Evolutionary conservation across 2,113 vertebrate genomes (phyloP).

Genomic region (Coregonus clupeaformis): DNA sequence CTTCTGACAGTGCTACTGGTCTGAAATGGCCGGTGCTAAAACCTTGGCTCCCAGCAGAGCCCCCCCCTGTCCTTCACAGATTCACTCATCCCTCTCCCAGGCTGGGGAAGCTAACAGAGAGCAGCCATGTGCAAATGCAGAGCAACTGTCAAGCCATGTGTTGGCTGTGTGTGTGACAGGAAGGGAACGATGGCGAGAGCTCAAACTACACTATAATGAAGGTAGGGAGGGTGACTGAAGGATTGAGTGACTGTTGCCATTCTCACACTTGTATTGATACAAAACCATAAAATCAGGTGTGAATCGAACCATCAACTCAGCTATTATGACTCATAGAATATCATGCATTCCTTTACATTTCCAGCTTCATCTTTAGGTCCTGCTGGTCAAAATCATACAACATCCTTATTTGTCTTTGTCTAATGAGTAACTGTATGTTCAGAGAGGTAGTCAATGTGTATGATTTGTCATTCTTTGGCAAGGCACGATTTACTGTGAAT

Average conservation of each 20-base stretch:
- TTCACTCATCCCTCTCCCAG: conserved; percentile 2
- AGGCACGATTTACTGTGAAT: not conserved
- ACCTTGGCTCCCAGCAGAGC: conserved; percentile 29
- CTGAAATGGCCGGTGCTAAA: conserved; percentile 38
- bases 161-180: conserved; percentile 12
- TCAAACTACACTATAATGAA: conserved; percentile 3
- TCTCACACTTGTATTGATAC: not conserved
- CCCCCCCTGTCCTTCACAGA: conserved; percentile 23
- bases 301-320: not conserved
- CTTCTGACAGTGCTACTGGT: conserved; percentile 41
- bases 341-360: not conserved
- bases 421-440: not conserved
- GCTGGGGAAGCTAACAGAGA: not conserved
- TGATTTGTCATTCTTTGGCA: not conserved
- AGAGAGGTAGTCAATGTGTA: not conserved
- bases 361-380: not conserved
- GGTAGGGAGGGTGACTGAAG: not conserved
- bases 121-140: conserved; percentile 40
- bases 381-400: not conserved
- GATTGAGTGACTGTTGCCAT: not conserved
- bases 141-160: not conserved
- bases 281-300: not conserved
- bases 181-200: conserved; percentile 18
- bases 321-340: not conserved
- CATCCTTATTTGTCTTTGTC: not conserved